Conservation (phyloP, 2,113 vertebrate species). For the Apaloderma vittatum region DNA sequence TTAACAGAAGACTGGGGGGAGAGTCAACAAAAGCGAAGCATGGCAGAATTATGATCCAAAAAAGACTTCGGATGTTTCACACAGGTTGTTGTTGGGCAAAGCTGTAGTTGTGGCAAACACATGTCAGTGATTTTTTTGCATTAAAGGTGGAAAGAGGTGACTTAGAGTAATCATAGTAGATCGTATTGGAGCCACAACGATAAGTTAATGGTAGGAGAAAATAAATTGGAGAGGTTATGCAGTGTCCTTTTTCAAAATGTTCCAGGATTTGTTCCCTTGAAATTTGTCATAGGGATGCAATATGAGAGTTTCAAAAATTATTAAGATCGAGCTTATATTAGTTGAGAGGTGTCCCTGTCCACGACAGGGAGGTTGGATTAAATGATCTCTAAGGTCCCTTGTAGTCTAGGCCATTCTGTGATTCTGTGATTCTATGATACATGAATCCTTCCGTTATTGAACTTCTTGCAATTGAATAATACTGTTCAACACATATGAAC, state of each 20-base stretch:
- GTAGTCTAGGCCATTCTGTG: too few relatives aligned
- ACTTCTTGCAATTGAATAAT: background rate
- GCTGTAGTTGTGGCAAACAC: background rate
- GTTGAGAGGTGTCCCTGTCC: too few relatives aligned
- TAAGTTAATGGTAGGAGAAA: background rate
- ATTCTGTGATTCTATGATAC: too few relatives aligned
- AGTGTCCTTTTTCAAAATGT: background rate
- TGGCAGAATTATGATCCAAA: background rate
- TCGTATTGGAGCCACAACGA: background rate
- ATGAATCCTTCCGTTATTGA: background rate
- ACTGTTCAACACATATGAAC: background rate
- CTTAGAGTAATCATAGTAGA: background rate
- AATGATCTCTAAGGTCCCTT: too few relatives aligned
- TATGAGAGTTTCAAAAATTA: background rate
- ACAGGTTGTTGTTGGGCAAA: background rate
- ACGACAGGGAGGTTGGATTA: too few relatives aligned
- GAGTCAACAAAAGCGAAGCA: background rate
- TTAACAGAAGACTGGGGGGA: background rate
- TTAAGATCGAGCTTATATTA: background rate
- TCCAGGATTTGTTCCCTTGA: background rate
- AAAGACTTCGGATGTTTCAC: background rate
- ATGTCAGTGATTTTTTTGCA: background rate
- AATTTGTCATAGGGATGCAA: background rate
- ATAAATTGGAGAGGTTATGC: background rate
- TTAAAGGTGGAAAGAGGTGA: background rate